Base-by-base conservation (phyloP, 2,888 invertebrate genomes). In the Agrotis ipsilon region DNA sequence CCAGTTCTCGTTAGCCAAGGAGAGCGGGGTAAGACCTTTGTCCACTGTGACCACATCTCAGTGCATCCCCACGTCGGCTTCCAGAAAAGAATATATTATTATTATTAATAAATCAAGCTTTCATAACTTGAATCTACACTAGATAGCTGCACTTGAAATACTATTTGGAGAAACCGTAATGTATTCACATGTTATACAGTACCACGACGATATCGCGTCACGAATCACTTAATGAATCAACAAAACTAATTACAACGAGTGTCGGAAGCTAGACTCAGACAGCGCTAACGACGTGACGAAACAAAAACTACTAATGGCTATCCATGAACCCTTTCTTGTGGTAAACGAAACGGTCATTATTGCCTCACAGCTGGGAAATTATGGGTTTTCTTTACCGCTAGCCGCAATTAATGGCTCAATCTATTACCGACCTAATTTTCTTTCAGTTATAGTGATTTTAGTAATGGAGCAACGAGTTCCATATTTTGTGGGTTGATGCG, bases 291-390 rank as follows among this genome's bases (percentile, higher is more conserved):
- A 78, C 68, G 57, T 87, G 86, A 87, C 83, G 62, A 24, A 54
- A 87, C 83, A 87, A 87, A 87, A 87, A 85, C 74, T 32, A 32
- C 65, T 82, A 86, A 86, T 85, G 66, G 80, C 73, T 18, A 51
- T 62, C 57, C 48, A 43, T 43, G 78, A 85, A 85, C 85, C 86
- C 86, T 86, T 85, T 85, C 85, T 85, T 86, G 59, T 70, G 62
- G 77, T 71, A 74, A 84, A 75, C 64, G 81, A 81, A 85, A 85
- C 81, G 43, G 83, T 80, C 77, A 86, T 85, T 85, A 85, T 73
- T 66, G 70, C 70, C 55, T 43, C 45, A 62, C 49, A 59, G 65
- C 46, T 55, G 52, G 75, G 67, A 82, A 85, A 86, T 85, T 79
- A 82, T 59, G 43, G 85, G 85, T 75, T 86, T 79, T 74, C 70